Base-by-base conservation (phyloP, 1,140 invertebrate genomes). In the Grapholita molesta region DNA sequence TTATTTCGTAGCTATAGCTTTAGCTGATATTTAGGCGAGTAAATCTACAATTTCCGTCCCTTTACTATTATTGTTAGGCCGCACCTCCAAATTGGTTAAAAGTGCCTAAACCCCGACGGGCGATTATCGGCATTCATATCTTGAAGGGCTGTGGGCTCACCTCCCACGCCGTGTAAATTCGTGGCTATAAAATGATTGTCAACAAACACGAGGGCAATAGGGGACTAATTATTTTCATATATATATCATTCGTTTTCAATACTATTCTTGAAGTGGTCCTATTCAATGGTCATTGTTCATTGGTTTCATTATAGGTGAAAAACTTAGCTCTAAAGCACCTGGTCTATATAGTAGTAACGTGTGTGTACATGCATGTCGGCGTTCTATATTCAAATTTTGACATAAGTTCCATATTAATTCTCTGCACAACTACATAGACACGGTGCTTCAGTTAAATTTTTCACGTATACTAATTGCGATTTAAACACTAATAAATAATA, bases 61-160 rank as follows among this genome's bases (percentile, higher is more conserved):
- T 55, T 61, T 61, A 30, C 55, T 30, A 61, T 61, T 21, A 61
- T 4, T 28, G 25, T 61, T 25, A 30, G n/a, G 55, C 55, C 55
- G 55, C 55, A 15, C 55, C 24, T 61, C 55, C 55, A 61, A 61
- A 61, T 61, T 61, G 55, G 55, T 61, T 15, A 28, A 61, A 7
- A 61, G 55, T n/a, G 55, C 25, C 52, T 23, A 11, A 68, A n/a
- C 53, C 53, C 33, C 55, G 53, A 7, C 32, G 55, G 55, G 64
- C 67, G 15, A 69, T 69, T 69, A 69, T 69, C 67, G 23, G 52
- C 30, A 33, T 69, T 18, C 67, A 64, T 23, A 69, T 69, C 67
- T 69, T 7, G 67, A 69, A 38, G 67, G 67, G 35, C 38, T n/a
- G 25, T 35, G n/a, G n/a, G 24, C 12, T 57, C n/a, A 12, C 53